Evolutionary conservation across 2,113 vertebrate species (phyloP).

Genomic region (Bostrychus sinensis): DNA sequence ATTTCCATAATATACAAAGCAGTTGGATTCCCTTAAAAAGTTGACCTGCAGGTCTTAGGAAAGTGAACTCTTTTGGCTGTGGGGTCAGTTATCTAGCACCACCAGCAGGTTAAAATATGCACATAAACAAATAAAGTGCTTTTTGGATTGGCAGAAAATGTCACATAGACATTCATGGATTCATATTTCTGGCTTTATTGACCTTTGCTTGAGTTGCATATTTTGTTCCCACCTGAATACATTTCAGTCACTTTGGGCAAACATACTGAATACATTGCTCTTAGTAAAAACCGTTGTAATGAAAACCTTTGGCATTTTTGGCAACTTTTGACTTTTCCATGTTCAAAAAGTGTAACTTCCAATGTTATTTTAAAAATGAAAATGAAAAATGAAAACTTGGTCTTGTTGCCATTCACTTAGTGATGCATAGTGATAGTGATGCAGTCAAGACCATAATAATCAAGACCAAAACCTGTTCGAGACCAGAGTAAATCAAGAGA

Average conservation of each 20-base stretch:
- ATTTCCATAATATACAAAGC: neutral
- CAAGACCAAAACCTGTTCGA: too few species aligned
- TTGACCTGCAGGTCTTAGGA: neutral
- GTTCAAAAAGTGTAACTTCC: neutral
- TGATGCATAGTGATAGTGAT: too few species aligned
- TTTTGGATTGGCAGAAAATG: conserved; percentile 4
- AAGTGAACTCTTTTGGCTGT: neutral
- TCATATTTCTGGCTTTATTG: neutral
- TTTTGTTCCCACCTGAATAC: neutral
- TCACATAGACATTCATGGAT: conserved; percentile 7
- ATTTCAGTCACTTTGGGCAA: neutral
- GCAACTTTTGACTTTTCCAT: neutral
- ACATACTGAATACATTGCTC: neutral
- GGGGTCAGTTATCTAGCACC: conserved; percentile 1
- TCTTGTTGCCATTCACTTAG: too few species aligned
- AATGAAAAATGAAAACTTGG: too few species aligned
- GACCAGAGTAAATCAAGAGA: too few species aligned
- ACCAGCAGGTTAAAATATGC: conserved; percentile 9
- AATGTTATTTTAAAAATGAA: neutral
- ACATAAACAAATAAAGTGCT: conserved; percentile 10
- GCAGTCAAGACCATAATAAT: too few species aligned
- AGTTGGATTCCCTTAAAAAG: neutral
- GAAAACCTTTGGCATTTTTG: too few species aligned
- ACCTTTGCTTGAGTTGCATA: conserved; percentile 6
- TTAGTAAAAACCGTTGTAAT: neutral